Evolutionary conservation across 2,797 vertebrate genomes (phyloP), one percentile per base, ranked within the genome.

Genomic region (Pangasius sanitwongsei): DNA sequence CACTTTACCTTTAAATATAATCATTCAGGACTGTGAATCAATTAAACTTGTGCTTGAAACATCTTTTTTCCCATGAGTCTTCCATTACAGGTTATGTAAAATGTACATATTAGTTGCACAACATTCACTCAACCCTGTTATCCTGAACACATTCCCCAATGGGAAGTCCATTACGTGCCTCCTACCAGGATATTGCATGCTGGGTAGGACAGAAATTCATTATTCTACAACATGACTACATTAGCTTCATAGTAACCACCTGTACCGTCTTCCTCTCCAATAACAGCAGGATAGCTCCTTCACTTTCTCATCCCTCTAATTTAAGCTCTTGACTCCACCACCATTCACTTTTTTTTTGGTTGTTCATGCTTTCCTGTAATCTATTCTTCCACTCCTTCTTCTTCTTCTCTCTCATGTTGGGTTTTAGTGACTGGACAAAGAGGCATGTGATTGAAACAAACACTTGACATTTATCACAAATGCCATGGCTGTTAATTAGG

Each of bases 401-500:
- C 4, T 50, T 87, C 15, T 53, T 41, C 23, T 59, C 53, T 61
- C 90, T 65, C 89, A 57, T 57, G 77, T 84, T 57, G 89, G n/a
- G 89, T 82, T 86, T 84, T 80, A 89, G 88, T 75, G 86, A 83
- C 63, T 55, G 89, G 72, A 88, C 87, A 90, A 83, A 88, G 65
- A 77, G 50, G 80, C 44, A 4, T 69, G 72, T 89, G 90, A 89
- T 87, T 89, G 85, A 87, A 86, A 88, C 82, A 90, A 89, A 89
- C 90, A 87, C 87, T 90, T 90, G 90, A 89, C 90, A 90, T 89
- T 90, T 89, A 89, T 90, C 84, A 86, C 83, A 90, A 90, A 90
- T 90, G 90, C 88, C 90, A 90, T 65, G 65, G 83, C 82, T 82
- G 86, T 87, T 89, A 89, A 91, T 91, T 85, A 87, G 83, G 48